Evolutionary conservation across 2,888 invertebrate species (phyloP).

Genomic region (Leptinotarsa juncta): DNA sequence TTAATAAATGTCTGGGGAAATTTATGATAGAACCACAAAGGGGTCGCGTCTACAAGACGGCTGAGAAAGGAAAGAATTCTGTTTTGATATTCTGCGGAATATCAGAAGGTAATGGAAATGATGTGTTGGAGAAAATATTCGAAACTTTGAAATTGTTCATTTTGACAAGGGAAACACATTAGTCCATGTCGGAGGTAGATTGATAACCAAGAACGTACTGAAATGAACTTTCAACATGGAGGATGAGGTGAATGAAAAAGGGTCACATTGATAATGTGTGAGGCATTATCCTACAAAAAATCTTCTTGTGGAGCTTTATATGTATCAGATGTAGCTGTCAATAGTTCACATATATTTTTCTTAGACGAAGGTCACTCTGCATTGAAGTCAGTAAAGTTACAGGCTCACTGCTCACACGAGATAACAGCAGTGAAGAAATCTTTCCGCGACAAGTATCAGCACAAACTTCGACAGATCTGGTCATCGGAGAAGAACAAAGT

Average conservation of each 20-base stretch:
- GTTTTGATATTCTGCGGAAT: not conserved
- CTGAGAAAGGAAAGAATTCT: not conserved
- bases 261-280: not conserved
- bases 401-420: too few species aligned
- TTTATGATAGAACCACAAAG: conserved; percentile 8
- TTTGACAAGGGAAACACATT: not conserved
- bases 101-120: not conserved
- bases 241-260: not conserved
- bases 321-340: too few species aligned
- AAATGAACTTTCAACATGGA: too few species aligned
- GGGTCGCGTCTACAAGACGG: conserved; percentile 7
- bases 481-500: too few species aligned
- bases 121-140: not conserved
- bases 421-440: too few species aligned
- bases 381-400: too few species aligned
- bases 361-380: too few species aligned
- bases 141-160: not conserved
- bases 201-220: not conserved
- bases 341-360: too few species aligned
- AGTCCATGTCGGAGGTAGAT: not conserved
- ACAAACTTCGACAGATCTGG: too few species aligned
- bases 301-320: too few species aligned
- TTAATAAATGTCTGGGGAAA: conserved; percentile 18
- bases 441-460: too few species aligned
- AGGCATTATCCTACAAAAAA: too few species aligned